Evolutionary conservation across 2,797 vertebrate genomes (phyloP), one percentile per base, ranked within the genome.

Genomic region (Pyrocephalus nanus): DNA sequence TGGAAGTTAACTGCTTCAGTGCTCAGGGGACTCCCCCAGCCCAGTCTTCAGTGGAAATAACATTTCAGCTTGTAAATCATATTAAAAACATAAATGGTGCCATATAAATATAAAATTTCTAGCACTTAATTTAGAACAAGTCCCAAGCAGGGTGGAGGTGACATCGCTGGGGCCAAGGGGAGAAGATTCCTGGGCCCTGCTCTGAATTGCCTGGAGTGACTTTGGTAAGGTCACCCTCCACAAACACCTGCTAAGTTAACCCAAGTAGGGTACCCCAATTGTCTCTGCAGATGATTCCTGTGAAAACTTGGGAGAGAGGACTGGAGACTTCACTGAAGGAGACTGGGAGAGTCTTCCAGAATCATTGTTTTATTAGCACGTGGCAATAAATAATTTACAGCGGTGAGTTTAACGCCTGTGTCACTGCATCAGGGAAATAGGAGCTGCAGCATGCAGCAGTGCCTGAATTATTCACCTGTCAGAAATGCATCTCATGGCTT

Each of bases 401-500:
- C 55, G 21, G 80, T 58, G 61, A 88, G 78, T 22, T 15, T 74
- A 91, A 69, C 0, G 0, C 61, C 78, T 71, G 34, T 71, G 81
- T 80, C 86, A 50, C 54, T 80, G 0, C 48, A 89, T 40, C 81
- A 67, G 11, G 36, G 86, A 94, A 96, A 86, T n/a, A 65, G 1
- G 74, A 92, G 72, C 91, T 50, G 27, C 6, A 23, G 60, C 16
- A 71, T 23, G 75, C 45, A 27, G 82, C 89, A 89, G 34, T 22
- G 32, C 65, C 43, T 94, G 87, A 94, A 93, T 96, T 88, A 91
- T 94, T 92, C 87, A 90, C 22, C 51, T 30, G 27, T 65, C 72
- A 91, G 75, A 96, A 89, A 97, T 78, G 20, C 65, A 92, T 71
- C 86, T 96, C 75, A 69, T 75, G 77, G 71, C 57, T 94, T 89